Evolutionary conservation across 2,797 vertebrate genomes (phyloP).

Genomic region (Phoeniculus purpureus): DNA sequence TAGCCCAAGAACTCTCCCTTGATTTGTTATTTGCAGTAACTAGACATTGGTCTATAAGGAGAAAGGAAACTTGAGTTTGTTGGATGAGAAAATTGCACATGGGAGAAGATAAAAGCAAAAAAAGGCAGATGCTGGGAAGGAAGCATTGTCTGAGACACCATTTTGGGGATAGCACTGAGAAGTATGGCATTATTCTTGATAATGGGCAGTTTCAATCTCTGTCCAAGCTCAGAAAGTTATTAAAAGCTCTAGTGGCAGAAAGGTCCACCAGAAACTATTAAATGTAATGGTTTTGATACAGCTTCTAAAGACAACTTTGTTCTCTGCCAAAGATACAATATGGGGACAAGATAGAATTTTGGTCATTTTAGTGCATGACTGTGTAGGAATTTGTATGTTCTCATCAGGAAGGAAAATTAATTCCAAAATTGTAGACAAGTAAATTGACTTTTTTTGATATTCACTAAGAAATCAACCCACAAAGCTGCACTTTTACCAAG

Average conservation of each 20-base stretch:
- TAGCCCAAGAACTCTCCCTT: background rate
- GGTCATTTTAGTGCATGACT: background rate
- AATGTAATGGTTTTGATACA: background rate
- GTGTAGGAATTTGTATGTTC: background rate
- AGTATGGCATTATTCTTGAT: background rate
- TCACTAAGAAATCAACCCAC: background rate
- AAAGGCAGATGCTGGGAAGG: background rate
- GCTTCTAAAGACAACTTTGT: background rate
- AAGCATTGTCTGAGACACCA: background rate
- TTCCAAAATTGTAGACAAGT: background rate
- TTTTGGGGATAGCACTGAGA: background rate
- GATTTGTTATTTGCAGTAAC: background rate
- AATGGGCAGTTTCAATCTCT: background rate
- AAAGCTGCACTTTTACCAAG: background rate
- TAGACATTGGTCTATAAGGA: background rate
- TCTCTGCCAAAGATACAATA: background rate
- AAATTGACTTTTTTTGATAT: background rate
- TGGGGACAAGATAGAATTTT: background rate
- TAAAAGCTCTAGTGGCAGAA: background rate
- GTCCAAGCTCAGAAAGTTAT: background rate
- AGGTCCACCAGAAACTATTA: background rate
- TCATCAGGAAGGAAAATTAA: background rate
- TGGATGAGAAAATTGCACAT: background rate
- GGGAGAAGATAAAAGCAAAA: background rate
- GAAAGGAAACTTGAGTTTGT: background rate